Percentiles rank a stretch among this genome's conserved stretches.
phyloP scores from a whole-genome alignment of 2,888 invertebrate species.

The Rhingia campestris region DNA sequence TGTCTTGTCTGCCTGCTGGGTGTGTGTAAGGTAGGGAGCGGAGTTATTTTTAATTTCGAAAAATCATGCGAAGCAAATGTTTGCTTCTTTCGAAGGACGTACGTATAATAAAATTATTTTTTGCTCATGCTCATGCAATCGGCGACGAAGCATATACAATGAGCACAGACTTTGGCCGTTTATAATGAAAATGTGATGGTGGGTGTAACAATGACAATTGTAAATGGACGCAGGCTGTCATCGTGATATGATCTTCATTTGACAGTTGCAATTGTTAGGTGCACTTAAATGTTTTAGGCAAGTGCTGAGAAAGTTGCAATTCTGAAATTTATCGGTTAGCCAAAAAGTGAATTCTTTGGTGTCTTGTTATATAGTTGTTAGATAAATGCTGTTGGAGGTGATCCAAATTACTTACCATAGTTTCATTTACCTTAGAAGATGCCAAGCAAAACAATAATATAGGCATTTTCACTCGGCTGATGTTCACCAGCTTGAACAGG shows the following conservation, averaged over 20 bases:
- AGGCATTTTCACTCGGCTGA: too few species aligned
- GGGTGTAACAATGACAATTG: constrained; percentile 47
- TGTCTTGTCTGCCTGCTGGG: constrained; percentile 20
- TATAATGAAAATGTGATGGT: constrained; percentile 26
- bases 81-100: constrained; percentile 24
- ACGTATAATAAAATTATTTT: constrained; percentile 22
- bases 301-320: too few species aligned
- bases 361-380: too few species aligned
- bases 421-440: too few species aligned
- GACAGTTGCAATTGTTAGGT: not conserved
- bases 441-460: too few species aligned
- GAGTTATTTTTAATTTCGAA: constrained; percentile 30
- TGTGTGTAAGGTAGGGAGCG: too few species aligned
- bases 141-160: not conserved
- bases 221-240: constrained; percentile 8
- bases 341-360: too few species aligned
- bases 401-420: too few species aligned
- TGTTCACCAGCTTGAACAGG: too few species aligned
- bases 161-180: not conserved
- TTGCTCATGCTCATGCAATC: not conserved
- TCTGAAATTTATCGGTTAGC: too few species aligned
- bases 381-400: too few species aligned
- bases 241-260: not conserved
- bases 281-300: too few species aligned
- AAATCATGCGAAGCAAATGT: constrained; percentile 10